phyloP scores from a whole-genome alignment of 2,797 vertebrate species.

The Hydrocynus forskahlii region DNA sequence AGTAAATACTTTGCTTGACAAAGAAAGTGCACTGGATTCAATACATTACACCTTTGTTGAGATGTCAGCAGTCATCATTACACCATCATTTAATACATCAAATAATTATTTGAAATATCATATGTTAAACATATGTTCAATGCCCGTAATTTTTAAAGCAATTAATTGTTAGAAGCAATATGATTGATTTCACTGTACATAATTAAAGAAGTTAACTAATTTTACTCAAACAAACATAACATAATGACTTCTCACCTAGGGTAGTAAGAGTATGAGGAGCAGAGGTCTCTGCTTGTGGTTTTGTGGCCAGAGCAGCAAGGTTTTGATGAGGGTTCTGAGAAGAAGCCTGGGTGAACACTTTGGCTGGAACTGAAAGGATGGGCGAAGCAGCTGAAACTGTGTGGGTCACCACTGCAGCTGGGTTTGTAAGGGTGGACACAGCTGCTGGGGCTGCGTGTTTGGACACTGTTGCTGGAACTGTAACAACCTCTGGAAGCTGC shows the following conservation, averaged over 20 bases:
- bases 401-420: background rate
- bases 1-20: no score
- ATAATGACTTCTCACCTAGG: slow-evolving; percentile 29
- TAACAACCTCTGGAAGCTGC: slow-evolving; percentile 2
- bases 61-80: no score
- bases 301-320: background rate
- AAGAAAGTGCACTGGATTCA: no score
- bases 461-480: background rate
- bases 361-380: background rate
- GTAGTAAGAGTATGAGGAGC: background rate
- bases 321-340: background rate
- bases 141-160: no score
- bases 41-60: no score
- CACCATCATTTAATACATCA: no score
- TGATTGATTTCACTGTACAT: no score
- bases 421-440: background rate
- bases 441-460: background rate
- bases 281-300: slow-evolving; percentile 22
- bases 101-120: no score
- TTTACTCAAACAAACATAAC: background rate
- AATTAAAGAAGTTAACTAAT: background rate
- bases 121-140: no score
- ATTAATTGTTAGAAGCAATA: no score
- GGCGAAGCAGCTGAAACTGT: background rate
- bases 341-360: background rate